A percentile compares a stretch with the other conserved stretches of the same genome.
Evolutionary conservation across 2,888 invertebrate genomes (phyloP).

Genomic region (Lottia gigantea): DNA sequence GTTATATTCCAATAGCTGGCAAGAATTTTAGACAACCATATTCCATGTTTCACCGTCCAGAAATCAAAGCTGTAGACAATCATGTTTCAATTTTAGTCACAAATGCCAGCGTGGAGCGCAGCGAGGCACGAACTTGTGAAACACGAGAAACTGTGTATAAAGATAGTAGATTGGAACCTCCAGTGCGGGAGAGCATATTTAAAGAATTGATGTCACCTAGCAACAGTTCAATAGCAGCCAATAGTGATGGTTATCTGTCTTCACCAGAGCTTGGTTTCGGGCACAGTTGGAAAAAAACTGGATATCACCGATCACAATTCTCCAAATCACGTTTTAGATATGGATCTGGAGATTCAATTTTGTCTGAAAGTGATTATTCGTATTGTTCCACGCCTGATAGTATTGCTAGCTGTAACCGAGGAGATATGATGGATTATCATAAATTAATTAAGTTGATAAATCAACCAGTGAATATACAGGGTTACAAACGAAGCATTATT

Average conservation of each 20-base stretch:
- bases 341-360: not conserved
- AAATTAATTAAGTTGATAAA: conserved; percentile 50
- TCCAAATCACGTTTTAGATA: not conserved
- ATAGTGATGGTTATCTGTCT: not conserved
- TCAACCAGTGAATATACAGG: conserved; percentile 42
- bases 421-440: conserved; percentile 43
- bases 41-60: not conserved
- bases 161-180: too few relatives aligned
- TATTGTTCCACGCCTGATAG: conserved; percentile 32
- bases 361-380: conserved; percentile 26
- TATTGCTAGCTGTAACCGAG: conserved; percentile 22
- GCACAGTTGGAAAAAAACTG: not conserved
- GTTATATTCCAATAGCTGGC: conserved; percentile 27
- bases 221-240: not conserved
- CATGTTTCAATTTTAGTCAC: conserved; percentile 2
- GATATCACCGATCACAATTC: not conserved
- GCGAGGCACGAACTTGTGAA: not conserved
- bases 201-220: not conserved
- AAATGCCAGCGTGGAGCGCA: conserved; percentile 2
- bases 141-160: not conserved
- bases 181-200: too few relatives aligned
- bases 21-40: not conserved
- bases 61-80: not conserved
- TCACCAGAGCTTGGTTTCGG: not conserved
- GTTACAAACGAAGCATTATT: conserved; percentile 19